Evolutionary conservation across 2,888 invertebrate genomes (phyloP), one percentile per base, ranked within the genome.

Genomic region (Ormyrus thymus): DNA sequence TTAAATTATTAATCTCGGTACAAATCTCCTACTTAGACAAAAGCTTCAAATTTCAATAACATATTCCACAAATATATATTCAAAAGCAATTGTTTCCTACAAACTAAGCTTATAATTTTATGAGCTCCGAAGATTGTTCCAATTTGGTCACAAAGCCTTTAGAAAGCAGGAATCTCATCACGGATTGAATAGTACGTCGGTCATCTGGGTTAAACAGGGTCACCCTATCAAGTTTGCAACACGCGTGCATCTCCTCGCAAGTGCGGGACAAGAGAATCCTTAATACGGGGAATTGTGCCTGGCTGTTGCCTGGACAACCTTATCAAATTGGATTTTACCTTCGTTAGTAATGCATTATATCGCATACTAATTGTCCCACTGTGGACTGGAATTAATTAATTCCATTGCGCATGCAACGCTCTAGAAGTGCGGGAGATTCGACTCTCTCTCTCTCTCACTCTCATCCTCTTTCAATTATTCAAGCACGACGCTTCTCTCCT

Each of bases 321-420:
- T 70, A 70, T 70, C 70, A 70, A 70, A 70, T 70, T 70, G 70
- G 46, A 70, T 70, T 70, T 58, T 59, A 6, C 56, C 64, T 73
- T 73, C 73, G 64, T 64, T 73, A 73, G 73, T 55, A 45, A 61
- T 73, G 64, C 73, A 73, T 73, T 64, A 73, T 73, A 64, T 73
- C 73, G 64, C 64, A 71, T 71, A 59, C 71, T 71, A 71, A 71
- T 71, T 61, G 71, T 71, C 43, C 71, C 58, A n/a, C 15, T 50
- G 59, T 48, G 59, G 51, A 13, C 61, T 9, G 45, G 64, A 73
- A 64, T 73, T 73, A 64, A 73, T 73, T 73, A 73, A 73, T 73
- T 73, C 64, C 51, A 73, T 64, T 64, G 73, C 73, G 53, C 46
- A 51, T 48, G 64, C 72, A 72, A 64, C 45, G 15, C 61, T 71